Evolutionary conservation across 2,888 invertebrate genomes (phyloP), one percentile per base, ranked within the genome.

Genomic region (Toxonevra muliebris): DNA sequence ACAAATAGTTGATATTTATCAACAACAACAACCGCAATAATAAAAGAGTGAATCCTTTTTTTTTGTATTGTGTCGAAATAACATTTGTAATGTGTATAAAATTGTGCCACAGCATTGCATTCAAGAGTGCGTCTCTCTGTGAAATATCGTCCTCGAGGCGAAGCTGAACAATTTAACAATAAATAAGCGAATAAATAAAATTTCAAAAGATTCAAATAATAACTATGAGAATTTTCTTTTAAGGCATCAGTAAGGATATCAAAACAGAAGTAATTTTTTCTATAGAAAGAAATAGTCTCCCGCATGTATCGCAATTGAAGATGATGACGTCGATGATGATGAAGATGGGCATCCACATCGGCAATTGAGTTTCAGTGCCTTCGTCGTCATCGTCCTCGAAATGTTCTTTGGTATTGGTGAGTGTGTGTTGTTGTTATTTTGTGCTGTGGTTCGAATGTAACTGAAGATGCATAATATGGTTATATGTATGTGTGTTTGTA

Each of bases 181-280:
- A 45, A 59, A 59, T 15, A 13, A 40, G 30, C 20, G 17, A 60
- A 52, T 65, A 55, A 58, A 66, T 15, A 17, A 66, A 40, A 58
- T 53, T 52, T n/a, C 48, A 66, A 66, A 54, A 55, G 52, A 30
- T 30, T 30, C 62, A 55, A 61, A 61, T 55, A 59, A 68, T 43
- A 65, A 66, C 66, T 54, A 71, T 69, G 66, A 61, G 71, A 71
- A 70, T 68, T 65, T 57, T 40, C 7, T 30, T 30, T 30, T 15
- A 13, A 15, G 48, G 55, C 45, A 55, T 55, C 60, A 66, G 45
- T 17, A 65, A 45, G 45, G 13, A 45, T 45, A 54, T 48, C 48
- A 48, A 48, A 48, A 48, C 48, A 48, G n/a, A 15, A 48, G 48
- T 48, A 15, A 15, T n/a, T 48, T 7, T 30, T 30, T 30, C 30